These are phyloP conservation scores for Callospermophilus lateralis DNA, from an alignment of 2,113 vertebrate species.

Conservation along the genomic window DNA sequence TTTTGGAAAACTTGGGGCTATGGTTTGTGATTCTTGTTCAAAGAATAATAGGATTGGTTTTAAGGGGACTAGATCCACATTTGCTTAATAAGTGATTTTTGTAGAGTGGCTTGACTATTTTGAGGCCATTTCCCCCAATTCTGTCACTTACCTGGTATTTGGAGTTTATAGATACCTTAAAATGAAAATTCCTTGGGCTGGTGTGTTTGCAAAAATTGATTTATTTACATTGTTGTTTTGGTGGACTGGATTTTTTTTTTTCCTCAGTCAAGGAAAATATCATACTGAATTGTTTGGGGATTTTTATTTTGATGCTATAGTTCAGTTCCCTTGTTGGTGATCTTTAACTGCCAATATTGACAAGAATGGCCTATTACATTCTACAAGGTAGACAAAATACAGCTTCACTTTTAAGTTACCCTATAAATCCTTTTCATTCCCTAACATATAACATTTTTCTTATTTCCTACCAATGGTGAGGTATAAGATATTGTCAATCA, in stretches of 20 bases:
- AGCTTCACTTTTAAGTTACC: conserved; percentile 62
- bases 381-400: conserved; percentile 41
- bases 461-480: conserved; percentile 60
- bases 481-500: conserved; percentile 65
- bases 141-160: conserved; percentile 58
- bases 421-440: conserved; percentile 55
- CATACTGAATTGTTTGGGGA: conserved; percentile 33
- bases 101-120: conserved; percentile 40
- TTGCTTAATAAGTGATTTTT: conserved; percentile 65
- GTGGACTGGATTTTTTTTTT: conserved; percentile 53
- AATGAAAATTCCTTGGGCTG: conserved; percentile 70
- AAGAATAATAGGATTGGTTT: conserved; percentile 37
- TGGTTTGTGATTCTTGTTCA: conserved; percentile 70
- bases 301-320: conserved; percentile 69
- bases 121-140: conserved; percentile 39
- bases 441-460: conserved; percentile 70
- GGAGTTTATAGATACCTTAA: conserved; percentile 61
- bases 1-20: conserved; percentile 66
- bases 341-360: conserved; percentile 38
- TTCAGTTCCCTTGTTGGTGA: conserved; percentile 63
- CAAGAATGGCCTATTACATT: conserved; percentile 24
- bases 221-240: conserved; percentile 65
- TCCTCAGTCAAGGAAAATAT: conserved; percentile 10
- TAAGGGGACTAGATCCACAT: conserved; percentile 50
- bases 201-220: conserved; percentile 68